Evolutionary conservation across 2,113 vertebrate species (phyloP), one percentile per base, ranked within the genome.

Genomic region (Phalacrocorax pelagicus): DNA sequence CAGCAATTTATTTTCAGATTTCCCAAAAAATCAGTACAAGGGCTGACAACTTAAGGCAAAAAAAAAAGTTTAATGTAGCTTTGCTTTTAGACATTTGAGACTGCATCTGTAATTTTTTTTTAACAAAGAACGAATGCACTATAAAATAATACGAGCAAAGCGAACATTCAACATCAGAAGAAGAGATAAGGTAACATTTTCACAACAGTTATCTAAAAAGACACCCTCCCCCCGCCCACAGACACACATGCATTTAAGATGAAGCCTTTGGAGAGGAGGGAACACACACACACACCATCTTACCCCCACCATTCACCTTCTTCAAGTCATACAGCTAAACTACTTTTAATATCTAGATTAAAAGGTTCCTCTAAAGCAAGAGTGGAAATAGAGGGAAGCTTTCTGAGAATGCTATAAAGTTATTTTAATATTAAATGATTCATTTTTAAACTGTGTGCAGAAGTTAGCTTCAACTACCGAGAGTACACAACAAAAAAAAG

Each of bases 301-400:
- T 83, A 69, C 24, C 40, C 57, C 58, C 36, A 81, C 58, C 81
- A 81, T 65, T 78, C 65, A 20, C 22, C 42, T 66, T 49, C 34
- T 52, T 3, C 16, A 29, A 95, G 73, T 87, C 87, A 96, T 2
- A 9, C 46, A 69, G n/a, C 62, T 47, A 17, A 69, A 82, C 34
- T 87, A 81, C 65, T 93, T 92, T 86, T 81, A 86, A 61, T 40
- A 74, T 12, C 34, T 77, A 87, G n/a, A 94, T 91, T 87, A 69
- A 95, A 85, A 89, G 36, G 52, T 66, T 88, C 51, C 66, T 59
- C 19, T 70, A 66, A 49, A 82, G n/a, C 22, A 80, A 10, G 10
- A 58, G 4, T 46, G 20, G 40, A 94, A 86, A 81, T 8, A 79
- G 51, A 80, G 14, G 21, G 75, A 82, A 82, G 42, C 12, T 52